phyloP scores from a whole-genome alignment of 2,888 invertebrate species.

The Melinaea menophilus region DNA sequence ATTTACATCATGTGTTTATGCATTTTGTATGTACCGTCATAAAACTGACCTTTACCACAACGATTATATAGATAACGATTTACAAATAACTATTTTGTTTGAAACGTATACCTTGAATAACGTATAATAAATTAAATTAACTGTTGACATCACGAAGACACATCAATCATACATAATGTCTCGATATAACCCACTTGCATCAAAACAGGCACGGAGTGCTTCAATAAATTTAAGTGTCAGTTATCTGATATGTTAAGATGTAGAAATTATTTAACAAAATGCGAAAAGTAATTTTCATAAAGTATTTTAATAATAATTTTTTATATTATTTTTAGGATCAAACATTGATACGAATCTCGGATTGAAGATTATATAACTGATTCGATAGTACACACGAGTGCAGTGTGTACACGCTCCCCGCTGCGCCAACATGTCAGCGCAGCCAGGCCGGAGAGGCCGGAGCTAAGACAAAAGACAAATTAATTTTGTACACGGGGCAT shows the following conservation, averaged over 20 bases:
- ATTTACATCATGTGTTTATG: constrained; percentile 26
- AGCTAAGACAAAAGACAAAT: constrained; percentile 78
- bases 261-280: constrained; percentile 44
- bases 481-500: constrained; percentile 77
- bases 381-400: constrained; percentile 9
- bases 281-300: too few species aligned
- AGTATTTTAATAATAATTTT: too few species aligned
- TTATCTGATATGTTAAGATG: constrained; percentile 50
- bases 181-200: constrained; percentile 56
- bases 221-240: constrained; percentile 63
- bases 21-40: constrained; percentile 1
- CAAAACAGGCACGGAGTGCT: constrained; percentile 36
- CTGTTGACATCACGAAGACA: constrained; percentile 50
- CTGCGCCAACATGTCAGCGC: constrained; percentile 65
- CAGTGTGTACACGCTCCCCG: constrained; percentile 47
- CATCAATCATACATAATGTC: constrained; percentile 55
- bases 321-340: too few species aligned
- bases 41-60: constrained; percentile 19
- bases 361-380: neutral
- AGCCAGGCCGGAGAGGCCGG: constrained; percentile 45
- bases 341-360: too few species aligned
- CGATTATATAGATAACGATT: constrained; percentile 47
- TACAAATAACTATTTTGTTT: constrained; percentile 18
- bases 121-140: constrained; percentile 52
- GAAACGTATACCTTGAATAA: constrained; percentile 22